phyloP scores from a whole-genome alignment of 2,888 invertebrate species.

The Hypolimnas misippus region DNA sequence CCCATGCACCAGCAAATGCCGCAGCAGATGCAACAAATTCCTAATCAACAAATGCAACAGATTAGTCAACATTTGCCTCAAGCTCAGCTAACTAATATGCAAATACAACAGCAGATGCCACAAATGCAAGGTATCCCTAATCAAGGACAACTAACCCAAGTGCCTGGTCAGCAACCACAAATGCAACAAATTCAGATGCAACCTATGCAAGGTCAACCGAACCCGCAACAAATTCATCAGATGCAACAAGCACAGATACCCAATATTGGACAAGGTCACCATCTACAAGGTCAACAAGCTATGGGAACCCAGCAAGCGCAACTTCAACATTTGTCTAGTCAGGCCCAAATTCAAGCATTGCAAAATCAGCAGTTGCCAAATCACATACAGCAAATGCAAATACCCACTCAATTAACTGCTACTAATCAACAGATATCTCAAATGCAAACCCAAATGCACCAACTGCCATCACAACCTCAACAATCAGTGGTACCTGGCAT shows the following conservation, averaged over 20 bases:
- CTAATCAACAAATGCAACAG: constrained; percentile 82
- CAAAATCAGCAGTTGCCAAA: constrained; percentile 83
- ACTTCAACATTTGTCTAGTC: constrained; percentile 78
- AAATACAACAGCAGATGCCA: constrained; percentile 80
- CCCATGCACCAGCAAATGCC: constrained; percentile 82
- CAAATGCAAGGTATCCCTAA: constrained; percentile 79
- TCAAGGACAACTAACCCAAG: constrained; percentile 77
- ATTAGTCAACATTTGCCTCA: constrained; percentile 78
- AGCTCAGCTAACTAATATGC: constrained; percentile 76
- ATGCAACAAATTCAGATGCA: constrained; percentile 83
- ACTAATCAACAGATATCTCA: constrained; percentile 79
- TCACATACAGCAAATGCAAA: constrained; percentile 82
- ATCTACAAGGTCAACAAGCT: constrained; percentile 74
- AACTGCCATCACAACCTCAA: constrained; percentile 78
- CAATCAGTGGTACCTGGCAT: constrained; percentile 79
- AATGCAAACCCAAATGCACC: constrained; percentile 81
- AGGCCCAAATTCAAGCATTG: constrained; percentile 79
- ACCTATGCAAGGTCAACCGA: constrained; percentile 77
- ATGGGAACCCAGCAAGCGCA: constrained; percentile 79
- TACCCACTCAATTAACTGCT: constrained; percentile 72
- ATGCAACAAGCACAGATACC: constrained; percentile 81
- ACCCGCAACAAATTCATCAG: constrained; percentile 76
- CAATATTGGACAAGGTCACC: constrained; percentile 76
- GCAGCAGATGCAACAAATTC: constrained; percentile 82
- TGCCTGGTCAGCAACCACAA: constrained; percentile 75